Conservation (phyloP, 1,140 invertebrate genomes). For the Triops longicaudatus region DNA sequence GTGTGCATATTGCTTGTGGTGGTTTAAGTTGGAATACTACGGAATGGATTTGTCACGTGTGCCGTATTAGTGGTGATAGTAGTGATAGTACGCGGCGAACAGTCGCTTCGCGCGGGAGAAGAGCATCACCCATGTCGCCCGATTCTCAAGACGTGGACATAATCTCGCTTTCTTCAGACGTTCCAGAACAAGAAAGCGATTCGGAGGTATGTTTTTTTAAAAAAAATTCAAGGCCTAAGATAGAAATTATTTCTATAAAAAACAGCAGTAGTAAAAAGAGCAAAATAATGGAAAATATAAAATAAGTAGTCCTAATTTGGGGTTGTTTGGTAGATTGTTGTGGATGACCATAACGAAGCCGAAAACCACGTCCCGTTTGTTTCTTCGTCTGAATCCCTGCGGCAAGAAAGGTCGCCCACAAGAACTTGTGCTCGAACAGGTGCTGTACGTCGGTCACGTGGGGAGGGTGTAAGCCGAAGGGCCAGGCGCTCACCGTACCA, state of each 20-base stretch:
- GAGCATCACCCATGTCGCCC: background rate
- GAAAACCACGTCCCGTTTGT: background rate
- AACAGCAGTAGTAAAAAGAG: too few species aligned
- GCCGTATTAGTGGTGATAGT: background rate
- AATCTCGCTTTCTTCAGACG: too few species aligned
- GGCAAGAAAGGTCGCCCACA: background rate
- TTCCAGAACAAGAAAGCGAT: too few species aligned
- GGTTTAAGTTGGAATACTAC: conserved; percentile 19
- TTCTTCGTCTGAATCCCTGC: background rate
- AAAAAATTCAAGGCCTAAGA: too few species aligned
- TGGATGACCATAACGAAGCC: background rate
- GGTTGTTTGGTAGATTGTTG: background rate
- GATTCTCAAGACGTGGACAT: background rate
- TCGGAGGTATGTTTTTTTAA: too few species aligned
- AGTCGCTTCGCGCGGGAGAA: background rate
- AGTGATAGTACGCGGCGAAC: background rate
- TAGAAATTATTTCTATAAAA: too few species aligned
- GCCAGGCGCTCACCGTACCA: background rate
- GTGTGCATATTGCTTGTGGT: conserved; percentile 46
- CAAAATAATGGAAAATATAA: too few species aligned
- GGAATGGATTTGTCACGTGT: conserved; percentile 26
- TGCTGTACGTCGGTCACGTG: background rate
- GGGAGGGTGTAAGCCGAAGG: background rate
- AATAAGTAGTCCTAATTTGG: background rate
- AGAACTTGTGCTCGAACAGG: background rate